Evolutionary conservation across 2,113 vertebrate genomes (phyloP).

Genomic region (Spizaetus ornatus): DNA sequence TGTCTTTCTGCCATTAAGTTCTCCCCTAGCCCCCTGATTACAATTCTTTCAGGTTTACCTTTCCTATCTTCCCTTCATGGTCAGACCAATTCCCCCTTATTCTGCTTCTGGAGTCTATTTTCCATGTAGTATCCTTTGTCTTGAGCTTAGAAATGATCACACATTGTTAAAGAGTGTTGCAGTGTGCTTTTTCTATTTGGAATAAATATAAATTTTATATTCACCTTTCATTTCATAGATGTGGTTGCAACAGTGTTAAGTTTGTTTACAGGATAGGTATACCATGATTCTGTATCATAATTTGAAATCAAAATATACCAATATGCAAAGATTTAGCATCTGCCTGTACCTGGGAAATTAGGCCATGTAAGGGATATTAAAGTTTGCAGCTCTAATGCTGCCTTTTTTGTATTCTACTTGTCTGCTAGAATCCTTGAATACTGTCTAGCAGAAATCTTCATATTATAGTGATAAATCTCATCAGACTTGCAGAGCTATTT

Average conservation of each 20-base stretch:
- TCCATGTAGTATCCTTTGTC: background rate
- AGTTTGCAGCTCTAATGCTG: background rate
- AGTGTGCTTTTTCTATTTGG: background rate
- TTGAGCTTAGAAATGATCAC: background rate
- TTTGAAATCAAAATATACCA: background rate
- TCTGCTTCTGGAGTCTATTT: background rate
- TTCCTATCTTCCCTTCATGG: background rate
- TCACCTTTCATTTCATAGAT: background rate
- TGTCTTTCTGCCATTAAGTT: background rate
- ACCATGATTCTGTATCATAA: background rate
- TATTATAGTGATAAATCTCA: background rate
- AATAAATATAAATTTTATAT: background rate
- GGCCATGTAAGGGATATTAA: background rate
- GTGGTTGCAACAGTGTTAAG: background rate
- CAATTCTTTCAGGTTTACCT: background rate
- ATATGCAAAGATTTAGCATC: background rate
- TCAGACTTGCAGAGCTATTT: background rate
- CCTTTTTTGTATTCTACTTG: background rate
- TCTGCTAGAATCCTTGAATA: background rate
- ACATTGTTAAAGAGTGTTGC: background rate
- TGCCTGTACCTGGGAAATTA: background rate
- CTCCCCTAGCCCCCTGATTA: background rate
- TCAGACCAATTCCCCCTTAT: background rate
- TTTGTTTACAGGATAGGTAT: background rate
- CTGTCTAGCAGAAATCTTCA: background rate